A percentile compares a stretch with the other conserved stretches of the same genome.
phyloP scores from a whole-genome alignment of 2,113 vertebrate species.

The Oncorhynchus tshawytscha region DNA sequence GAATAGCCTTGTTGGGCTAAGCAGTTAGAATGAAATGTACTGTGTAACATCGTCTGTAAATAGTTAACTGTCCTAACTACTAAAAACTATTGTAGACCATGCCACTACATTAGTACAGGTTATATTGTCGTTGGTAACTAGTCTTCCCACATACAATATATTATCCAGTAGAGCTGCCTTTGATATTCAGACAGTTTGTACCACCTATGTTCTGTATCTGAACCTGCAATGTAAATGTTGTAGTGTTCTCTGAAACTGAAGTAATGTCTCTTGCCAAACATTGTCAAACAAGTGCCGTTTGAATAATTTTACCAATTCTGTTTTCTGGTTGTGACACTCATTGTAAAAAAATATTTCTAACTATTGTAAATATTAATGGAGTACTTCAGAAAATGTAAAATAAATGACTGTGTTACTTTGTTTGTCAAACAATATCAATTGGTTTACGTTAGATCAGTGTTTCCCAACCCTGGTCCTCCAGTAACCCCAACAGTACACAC shows the following conservation, averaged over 20 bases:
- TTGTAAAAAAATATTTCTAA: constrained; percentile 3
- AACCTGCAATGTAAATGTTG: not conserved
- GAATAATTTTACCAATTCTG: not conserved
- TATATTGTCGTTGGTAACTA: not conserved
- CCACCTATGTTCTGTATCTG: too few relatives aligned
- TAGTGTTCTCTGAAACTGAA: too few relatives aligned
- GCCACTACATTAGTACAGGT: not conserved
- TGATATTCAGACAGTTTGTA: too few relatives aligned
- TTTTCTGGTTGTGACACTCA: not conserved
- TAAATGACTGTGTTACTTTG: too few relatives aligned
- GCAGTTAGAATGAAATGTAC: too few relatives aligned
- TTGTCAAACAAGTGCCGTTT: constrained; percentile 13
- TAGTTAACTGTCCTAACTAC: not conserved
- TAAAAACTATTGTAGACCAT: not conserved
- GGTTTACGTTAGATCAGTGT: too few relatives aligned
- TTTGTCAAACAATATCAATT: too few relatives aligned
- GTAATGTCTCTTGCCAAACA: not conserved
- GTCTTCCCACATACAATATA: too few relatives aligned
- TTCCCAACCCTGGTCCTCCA: too few relatives aligned
- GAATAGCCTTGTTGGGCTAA: not conserved
- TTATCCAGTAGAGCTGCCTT: too few relatives aligned
- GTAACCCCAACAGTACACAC: too few relatives aligned
- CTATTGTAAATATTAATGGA: constrained; percentile 15
- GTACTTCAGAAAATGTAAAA: too few relatives aligned
- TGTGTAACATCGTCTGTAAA: not conserved